These are phyloP conservation scores for Athripsodes cinereus DNA, from an alignment of 2,888 invertebrate species.

Conservation along the genomic window DNA sequence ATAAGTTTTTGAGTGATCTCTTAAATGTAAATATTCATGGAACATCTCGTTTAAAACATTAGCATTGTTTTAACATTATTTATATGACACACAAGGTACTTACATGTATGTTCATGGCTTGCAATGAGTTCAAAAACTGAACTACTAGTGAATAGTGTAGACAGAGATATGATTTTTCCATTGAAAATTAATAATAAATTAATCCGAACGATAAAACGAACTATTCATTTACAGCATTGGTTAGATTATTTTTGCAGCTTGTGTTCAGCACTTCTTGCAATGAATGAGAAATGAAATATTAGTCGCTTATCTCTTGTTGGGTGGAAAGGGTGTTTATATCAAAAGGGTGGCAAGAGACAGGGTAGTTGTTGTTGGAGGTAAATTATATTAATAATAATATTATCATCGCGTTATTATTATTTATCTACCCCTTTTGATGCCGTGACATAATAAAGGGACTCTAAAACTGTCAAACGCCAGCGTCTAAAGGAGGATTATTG, in stretches of 20 bases:
- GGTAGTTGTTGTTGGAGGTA: not conserved
- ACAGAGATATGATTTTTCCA: no score
- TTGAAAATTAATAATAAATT: no score
- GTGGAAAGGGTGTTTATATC: not conserved
- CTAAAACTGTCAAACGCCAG: not conserved
- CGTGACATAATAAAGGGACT: not conserved
- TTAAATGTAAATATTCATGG: no score
- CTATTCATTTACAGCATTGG: no score
- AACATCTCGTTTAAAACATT: no score
- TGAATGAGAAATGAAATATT: conserved; percentile 1
- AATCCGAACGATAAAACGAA: no score
- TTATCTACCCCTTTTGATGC: not conserved
- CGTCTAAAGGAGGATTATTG: not conserved
- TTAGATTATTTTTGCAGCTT: not conserved
- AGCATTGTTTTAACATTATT: no score
- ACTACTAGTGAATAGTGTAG: no score
- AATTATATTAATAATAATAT: not conserved
- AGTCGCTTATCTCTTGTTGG: not conserved
- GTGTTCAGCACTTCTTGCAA: not conserved
- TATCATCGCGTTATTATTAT: not conserved
- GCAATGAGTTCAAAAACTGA: no score
- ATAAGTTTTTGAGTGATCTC: no score
- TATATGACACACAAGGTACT: no score
- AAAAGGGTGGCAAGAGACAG: not conserved
- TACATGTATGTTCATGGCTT: no score